Base-by-base conservation (phyloP, 2,113 vertebrate genomes). In the Periophthalmodon schlosseri region DNA sequence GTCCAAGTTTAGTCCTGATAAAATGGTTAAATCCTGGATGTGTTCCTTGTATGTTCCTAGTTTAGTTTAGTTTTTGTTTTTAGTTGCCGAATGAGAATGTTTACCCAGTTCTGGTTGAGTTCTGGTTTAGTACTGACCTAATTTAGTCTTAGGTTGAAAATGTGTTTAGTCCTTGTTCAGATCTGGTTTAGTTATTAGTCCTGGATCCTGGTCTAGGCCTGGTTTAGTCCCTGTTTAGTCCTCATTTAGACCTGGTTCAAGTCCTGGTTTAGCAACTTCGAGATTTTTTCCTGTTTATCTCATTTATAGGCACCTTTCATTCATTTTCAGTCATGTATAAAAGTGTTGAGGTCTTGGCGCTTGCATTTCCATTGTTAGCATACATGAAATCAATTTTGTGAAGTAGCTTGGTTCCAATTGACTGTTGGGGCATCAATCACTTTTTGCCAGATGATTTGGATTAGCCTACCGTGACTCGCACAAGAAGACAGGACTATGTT, bases 401-500 rank as follows among this genome's bases (percentile, higher is more conserved):
- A 72, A 84, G 39, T 91, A 86, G 88, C 83, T 70, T 90, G 91
- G 90, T 91, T 95, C 91, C 85, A 88, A 96, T 96, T 95, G 95
- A 95, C 91, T 89, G 93, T 90, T 49, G 75, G 82, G 84, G 89
- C 92, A 95, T 97, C 95, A 93, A 93, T 96, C 95, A 95, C 18
- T 0, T 33, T 74, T 68, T 72, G 83, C 84, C 93, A 94, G 85
- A 74, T 83, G 91, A 93, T 90, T 93, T 91, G 86, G 93, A 93
- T 94, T 92, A 94, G 86, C 72, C 84, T 84, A 73, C 82, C 4
- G 11, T 79, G 84, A 75, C 83, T 80, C 73, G 10, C 50, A 71
- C 66, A 52, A n/a, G 66, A 80, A 50, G 34, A 50, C 23, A 84
- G 80, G 83, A 76, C 77, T 70, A 87, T 86, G 79, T 86, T 88